Conservation (phyloP, 1,140 invertebrate species). For the Teleopsis dalmanni region DNA sequence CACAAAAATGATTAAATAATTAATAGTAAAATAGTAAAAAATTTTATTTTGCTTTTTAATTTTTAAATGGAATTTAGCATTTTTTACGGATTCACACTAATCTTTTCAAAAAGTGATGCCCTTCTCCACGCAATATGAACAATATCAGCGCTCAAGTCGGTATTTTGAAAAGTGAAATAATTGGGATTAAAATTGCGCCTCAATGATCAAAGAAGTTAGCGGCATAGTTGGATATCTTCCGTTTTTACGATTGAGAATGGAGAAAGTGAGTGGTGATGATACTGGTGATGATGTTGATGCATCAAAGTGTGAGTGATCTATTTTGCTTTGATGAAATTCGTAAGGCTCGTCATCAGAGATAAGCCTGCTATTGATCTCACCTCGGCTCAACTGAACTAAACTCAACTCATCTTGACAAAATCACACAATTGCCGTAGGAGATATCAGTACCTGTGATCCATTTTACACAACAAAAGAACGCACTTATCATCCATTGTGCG, state of each 20-base stretch:
- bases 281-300: not conserved
- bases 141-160: slow-evolving; percentile 19
- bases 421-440: not conserved
- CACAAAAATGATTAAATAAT: not conserved
- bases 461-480: slow-evolving; percentile 22
- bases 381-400: slow-evolving; percentile 1
- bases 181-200: slow-evolving; percentile 42
- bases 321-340: slow-evolving; percentile 9
- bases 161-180: slow-evolving; percentile 23
- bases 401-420: not conserved
- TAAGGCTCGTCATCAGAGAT: slow-evolving; percentile 19
- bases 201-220: slow-evolving; percentile 24
- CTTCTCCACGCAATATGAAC: too few species aligned
- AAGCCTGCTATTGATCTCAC: slow-evolving; percentile 41
- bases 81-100: slow-evolving; percentile 30
- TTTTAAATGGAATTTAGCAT: too few species aligned
- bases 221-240: not conserved
- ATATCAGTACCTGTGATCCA: slow-evolving; percentile 34
- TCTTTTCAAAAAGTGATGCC: slow-evolving; percentile 39
- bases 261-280: not conserved
- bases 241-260: not conserved
- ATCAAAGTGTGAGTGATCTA: slow-evolving; percentile 2
- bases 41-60: too few species aligned
- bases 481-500: slow-evolving; percentile 4
- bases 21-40: too few species aligned